Evolutionary conservation across 2,888 invertebrate genomes (phyloP).

Genomic region (Drosophila anomalata): DNA sequence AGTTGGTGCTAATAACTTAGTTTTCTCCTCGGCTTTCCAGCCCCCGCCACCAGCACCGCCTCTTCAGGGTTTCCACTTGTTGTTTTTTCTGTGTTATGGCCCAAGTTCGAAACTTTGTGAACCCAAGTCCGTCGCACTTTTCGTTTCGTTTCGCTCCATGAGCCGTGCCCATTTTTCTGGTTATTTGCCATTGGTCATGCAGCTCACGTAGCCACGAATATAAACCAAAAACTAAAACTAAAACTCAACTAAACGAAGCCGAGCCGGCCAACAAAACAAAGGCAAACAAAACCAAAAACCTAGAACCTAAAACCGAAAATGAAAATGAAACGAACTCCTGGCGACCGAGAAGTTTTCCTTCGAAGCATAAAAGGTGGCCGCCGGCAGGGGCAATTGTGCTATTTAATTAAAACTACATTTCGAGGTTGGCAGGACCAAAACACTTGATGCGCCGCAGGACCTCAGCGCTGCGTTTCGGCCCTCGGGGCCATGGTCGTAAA

Average conservation of each 20-base stretch:
- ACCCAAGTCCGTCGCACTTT: conserved; percentile 36
- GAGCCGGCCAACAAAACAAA: conserved; percentile 21
- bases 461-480: neutral
- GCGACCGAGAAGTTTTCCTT: conserved; percentile 38
- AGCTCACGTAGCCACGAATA: conserved; percentile 55
- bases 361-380: conserved; percentile 29
- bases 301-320: conserved; percentile 10
- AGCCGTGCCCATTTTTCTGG: conserved; percentile 51
- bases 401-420: conserved; percentile 55
- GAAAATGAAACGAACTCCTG: conserved; percentile 8
- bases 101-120: conserved; percentile 62
- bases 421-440: conserved; percentile 12
- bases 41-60: neutral
- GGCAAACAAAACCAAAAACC: conserved; percentile 19
- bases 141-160: conserved; percentile 36
- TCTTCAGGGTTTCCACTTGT: neutral
- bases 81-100: conserved; percentile 37
- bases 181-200: conserved; percentile 57
- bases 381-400: conserved; percentile 40
- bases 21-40: conserved; percentile 43
- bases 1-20: conserved; percentile 71
- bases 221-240: conserved; percentile 50
- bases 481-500: conserved; percentile 21
- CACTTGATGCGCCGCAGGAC: conserved; percentile 42
- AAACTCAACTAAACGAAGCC: conserved; percentile 17